A percentile compares a stretch with the other conserved stretches of the same genome.
Conservation (phyloP, 1,140 invertebrate species). For the Nasonia giraulti region DNA sequence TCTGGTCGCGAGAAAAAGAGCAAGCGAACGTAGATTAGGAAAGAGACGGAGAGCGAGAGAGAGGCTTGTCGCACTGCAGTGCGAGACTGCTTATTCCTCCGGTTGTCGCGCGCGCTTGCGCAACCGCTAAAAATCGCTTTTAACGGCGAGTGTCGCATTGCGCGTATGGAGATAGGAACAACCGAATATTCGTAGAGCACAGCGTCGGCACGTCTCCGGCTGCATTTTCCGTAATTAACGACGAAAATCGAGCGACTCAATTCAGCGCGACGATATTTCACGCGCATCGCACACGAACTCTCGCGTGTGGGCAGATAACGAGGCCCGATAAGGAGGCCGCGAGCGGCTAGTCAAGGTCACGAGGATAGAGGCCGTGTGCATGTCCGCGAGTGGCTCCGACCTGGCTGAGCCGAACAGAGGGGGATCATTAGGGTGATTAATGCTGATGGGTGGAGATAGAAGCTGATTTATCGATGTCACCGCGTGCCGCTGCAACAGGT, state of each 20-base stretch:
- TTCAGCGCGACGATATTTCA: neutral
- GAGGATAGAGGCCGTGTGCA: constrained; percentile 62
- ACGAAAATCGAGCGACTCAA: neutral
- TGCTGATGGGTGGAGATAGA: constrained; percentile 70
- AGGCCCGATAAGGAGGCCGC: constrained; percentile 40
- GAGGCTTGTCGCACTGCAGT: constrained; percentile 30
- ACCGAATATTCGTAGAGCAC: neutral
- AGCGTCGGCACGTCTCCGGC: too few species aligned
- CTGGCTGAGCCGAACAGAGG: constrained; percentile 50
- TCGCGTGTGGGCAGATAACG: constrained; percentile 31
- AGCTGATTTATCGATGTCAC: constrained; percentile 73
- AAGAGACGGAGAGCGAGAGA: constrained; percentile 21
- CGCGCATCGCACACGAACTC: neutral
- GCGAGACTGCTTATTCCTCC: constrained; percentile 3
- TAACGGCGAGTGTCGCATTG: neutral
- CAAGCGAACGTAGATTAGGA: constrained; percentile 14
- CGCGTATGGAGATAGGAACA: neutral
- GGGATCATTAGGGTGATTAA: constrained; percentile 74
- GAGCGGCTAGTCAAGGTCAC: constrained; percentile 60
- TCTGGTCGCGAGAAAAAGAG: constrained; percentile 28
- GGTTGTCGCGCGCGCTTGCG: neutral
- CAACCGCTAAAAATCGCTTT: neutral
- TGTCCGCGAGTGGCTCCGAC: constrained; percentile 62
- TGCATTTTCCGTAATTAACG: neutral
- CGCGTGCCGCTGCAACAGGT: constrained; percentile 59